Conservation (phyloP, 1,140 invertebrate genomes). For the Anastatus disparis region DNA sequence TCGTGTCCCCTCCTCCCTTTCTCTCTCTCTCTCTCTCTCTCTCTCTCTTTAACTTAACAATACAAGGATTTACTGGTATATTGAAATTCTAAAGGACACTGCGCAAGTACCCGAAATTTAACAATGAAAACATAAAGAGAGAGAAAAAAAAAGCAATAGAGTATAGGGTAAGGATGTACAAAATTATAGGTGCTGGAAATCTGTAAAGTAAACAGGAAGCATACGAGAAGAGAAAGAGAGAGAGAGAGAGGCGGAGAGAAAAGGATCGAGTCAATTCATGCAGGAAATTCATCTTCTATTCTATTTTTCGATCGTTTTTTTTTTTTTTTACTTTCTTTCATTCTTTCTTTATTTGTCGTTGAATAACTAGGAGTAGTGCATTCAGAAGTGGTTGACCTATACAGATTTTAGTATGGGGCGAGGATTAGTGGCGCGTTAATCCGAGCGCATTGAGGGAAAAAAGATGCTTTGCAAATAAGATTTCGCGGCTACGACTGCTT, state of each 20-base stretch:
- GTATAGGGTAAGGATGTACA: not conserved
- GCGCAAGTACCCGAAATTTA: too few species aligned
- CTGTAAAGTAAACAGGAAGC: slow-evolving; percentile 55
- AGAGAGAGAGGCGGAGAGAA: slow-evolving; percentile 1
- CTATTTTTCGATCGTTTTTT: slow-evolving; percentile 36
- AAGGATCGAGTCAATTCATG: slow-evolving; percentile 48
- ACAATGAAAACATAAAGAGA: slow-evolving; percentile 30
- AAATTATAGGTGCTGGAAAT: slow-evolving; percentile 60
- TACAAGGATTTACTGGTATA: slow-evolving; percentile 16
- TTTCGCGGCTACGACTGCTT: slow-evolving; percentile 44
- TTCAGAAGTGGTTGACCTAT: slow-evolving; percentile 56
- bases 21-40: too few species aligned
- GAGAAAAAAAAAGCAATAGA: slow-evolving; percentile 9
- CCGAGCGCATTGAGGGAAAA: slow-evolving; percentile 35
- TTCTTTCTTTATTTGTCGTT: too few species aligned
- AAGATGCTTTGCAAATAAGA: slow-evolving; percentile 55
- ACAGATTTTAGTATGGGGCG: slow-evolving; percentile 41
- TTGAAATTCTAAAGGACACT: not conserved
- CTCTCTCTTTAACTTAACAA: not conserved
- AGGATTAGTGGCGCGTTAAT: slow-evolving; percentile 40
- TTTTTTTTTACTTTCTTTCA: slow-evolving; percentile 25
- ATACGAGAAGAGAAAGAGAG: slow-evolving; percentile 15
- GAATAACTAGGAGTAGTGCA: too few species aligned
- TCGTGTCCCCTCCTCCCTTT: slow-evolving; percentile 15
- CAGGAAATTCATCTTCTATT: slow-evolving; percentile 47